Percentiles rank a stretch among this genome's conserved stretches.
These are phyloP conservation scores for Eilema depressum DNA, from an alignment of 2,888 invertebrate species.

Conservation along the genomic window DNA sequence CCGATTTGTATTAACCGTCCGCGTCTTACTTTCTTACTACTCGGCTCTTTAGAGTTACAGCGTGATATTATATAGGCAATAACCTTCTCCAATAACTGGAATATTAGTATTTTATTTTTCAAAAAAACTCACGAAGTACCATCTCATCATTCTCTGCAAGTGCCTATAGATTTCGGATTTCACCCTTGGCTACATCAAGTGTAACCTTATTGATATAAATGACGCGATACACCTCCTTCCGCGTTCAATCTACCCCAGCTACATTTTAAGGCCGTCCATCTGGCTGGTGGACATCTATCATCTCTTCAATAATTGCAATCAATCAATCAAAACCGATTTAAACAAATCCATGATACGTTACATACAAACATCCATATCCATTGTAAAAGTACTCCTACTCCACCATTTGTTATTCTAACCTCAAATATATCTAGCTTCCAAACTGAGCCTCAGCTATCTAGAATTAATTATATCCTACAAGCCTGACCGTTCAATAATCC, in stretches of 20 bases:
- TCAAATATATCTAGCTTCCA: conserved; percentile 5
- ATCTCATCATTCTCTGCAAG: too few species aligned
- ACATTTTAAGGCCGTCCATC: background rate
- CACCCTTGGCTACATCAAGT: too few species aligned
- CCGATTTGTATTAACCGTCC: too few species aligned
- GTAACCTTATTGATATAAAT: too few species aligned
- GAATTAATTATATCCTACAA: conserved; percentile 13
- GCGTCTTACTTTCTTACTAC: too few species aligned
- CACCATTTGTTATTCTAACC: conserved; percentile 9
- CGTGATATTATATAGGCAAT: too few species aligned
- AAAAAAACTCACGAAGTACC: too few species aligned
- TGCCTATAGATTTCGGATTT: too few species aligned
- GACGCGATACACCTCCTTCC: background rate
- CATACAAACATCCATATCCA: background rate
- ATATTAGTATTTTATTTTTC: too few species aligned
- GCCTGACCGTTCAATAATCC: conserved; percentile 34
- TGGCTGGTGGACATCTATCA: background rate
- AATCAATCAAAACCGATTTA: background rate
- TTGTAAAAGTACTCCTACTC: conserved; percentile 10
- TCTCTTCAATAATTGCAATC: background rate
- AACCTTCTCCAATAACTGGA: too few species aligned
- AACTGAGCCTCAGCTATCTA: background rate
- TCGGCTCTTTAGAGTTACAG: too few species aligned
- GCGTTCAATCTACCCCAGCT: background rate
- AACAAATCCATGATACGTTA: conserved; percentile 4